phyloP scores from a whole-genome alignment of 2,888 invertebrate genomes.

The Bugulina stolonifera region DNA sequence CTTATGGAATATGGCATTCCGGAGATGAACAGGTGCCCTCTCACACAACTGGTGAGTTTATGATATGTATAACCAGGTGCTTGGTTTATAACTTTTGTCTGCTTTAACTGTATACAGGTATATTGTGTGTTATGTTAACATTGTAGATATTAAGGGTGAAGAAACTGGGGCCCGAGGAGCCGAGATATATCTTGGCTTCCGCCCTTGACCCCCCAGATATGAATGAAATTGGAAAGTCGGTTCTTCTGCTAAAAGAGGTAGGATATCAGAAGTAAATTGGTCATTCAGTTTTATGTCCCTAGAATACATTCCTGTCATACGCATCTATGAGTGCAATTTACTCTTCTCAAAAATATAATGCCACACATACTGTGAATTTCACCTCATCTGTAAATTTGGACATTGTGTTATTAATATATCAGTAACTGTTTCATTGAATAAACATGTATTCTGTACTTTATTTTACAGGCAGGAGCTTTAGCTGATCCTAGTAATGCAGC shows the following conservation, averaged over 20 bases:
- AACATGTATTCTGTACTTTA: too few relatives aligned
- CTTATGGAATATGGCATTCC: constrained; percentile 50
- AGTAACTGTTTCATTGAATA: too few relatives aligned
- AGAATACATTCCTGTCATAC: too few relatives aligned
- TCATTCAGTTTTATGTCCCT: too few relatives aligned
- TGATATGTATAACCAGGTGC: background rate
- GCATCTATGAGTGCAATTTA: too few relatives aligned
- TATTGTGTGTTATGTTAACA: background rate
- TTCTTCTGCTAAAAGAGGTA: constrained; percentile 74
- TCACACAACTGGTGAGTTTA: constrained; percentile 65
- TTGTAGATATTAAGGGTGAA: constrained; percentile 65
- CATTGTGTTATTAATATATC: too few relatives aligned
- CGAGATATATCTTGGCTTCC: constrained; percentile 72
- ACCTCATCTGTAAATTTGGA: too few relatives aligned
- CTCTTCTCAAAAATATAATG: too few relatives aligned
- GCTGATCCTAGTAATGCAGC: constrained; percentile 59
- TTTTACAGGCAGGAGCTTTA: constrained; percentile 78
- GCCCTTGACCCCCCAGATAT: constrained; percentile 82
- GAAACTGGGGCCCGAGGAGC: constrained; percentile 70
- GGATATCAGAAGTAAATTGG: too few relatives aligned
- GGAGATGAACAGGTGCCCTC: constrained; percentile 64
- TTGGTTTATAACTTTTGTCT: background rate
- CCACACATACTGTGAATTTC: too few relatives aligned
- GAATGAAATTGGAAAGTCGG: constrained; percentile 71
- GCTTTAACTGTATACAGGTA: background rate